Conservation (phyloP, 1,140 invertebrate species). For the Heliconius himera region DNA sequence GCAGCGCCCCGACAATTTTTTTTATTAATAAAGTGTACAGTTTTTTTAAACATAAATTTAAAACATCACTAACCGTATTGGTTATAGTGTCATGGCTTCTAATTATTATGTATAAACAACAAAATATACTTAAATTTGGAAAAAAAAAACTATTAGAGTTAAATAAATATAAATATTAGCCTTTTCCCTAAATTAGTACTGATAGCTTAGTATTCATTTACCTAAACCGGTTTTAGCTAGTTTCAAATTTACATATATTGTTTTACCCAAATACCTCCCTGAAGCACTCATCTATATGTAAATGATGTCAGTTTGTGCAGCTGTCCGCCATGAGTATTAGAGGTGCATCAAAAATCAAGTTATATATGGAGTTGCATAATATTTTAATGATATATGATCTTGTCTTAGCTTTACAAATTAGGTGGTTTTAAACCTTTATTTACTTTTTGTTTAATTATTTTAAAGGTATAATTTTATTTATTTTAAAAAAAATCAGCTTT, state of each 20-base stretch:
- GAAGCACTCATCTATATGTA: conserved; percentile 20
- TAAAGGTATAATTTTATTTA: too few species aligned
- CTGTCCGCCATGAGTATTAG: conserved; percentile 8
- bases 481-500: too few species aligned
- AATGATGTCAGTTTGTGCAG: conserved; percentile 27
- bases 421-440: neutral
- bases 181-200: too few species aligned
- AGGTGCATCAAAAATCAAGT: conserved; percentile 26
- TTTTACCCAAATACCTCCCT: conserved; percentile 4
- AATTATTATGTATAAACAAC: too few species aligned
- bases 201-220: neutral
- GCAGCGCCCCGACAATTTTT: too few species aligned
- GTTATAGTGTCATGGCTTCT: too few species aligned
- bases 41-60: too few species aligned
- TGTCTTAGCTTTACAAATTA: neutral
- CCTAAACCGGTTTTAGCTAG: neutral
- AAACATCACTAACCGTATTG: too few species aligned
- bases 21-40: too few species aligned
- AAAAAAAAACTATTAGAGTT: too few species aligned
- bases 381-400: neutral
- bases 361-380: conserved; percentile 9
- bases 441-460: neutral
- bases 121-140: too few species aligned
- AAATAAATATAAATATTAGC: too few species aligned
- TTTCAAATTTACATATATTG: neutral